Percentiles rank a stretch among this genome's conserved stretches.
Conservation (phyloP, 2,113 vertebrate genomes). For the Oncorhynchus mykiss region DNA sequence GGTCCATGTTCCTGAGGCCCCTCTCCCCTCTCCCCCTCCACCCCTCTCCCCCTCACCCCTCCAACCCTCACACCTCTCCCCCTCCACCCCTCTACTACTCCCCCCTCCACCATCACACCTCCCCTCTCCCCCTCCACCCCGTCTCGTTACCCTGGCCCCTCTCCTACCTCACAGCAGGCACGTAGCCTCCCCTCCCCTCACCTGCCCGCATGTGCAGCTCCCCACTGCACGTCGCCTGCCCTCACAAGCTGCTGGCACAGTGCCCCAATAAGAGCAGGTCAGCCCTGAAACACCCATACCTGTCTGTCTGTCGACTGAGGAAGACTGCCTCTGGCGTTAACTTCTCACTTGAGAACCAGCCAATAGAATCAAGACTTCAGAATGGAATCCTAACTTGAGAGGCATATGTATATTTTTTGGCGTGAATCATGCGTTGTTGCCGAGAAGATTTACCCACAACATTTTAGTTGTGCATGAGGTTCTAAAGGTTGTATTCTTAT, state of each 20-base stretch:
- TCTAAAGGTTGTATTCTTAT: no score
- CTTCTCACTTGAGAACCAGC: slow-evolving; percentile 21
- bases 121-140: no score
- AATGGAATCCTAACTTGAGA: slow-evolving; percentile 7
- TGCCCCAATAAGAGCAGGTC: slow-evolving; percentile 13
- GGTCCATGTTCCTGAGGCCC: slow-evolving; percentile 10
- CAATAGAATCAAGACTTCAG: not conserved
- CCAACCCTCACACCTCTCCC: no score
- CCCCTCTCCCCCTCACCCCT: slow-evolving; percentile 55
- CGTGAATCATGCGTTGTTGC: no score
- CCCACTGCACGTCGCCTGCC: slow-evolving; percentile 12
- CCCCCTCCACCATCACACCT: no score
- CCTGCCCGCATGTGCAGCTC: slow-evolving; percentile 41
- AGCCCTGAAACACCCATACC: slow-evolving; percentile 1
- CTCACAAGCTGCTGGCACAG: slow-evolving; percentile 44
- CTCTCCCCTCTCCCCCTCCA: slow-evolving; percentile 10
- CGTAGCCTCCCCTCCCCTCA: slow-evolving; percentile 47
- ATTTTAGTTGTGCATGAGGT: no score
- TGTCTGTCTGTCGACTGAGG: not conserved
- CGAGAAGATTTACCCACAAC: no score
- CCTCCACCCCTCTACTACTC: no score
- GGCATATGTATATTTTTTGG: no score
- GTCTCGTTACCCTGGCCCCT: no score
- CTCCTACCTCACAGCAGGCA: slow-evolving; percentile 56
- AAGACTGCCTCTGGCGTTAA: not conserved